phyloP scores from a whole-genome alignment of 2,113 vertebrate genomes.

The Percopsis transmontana region DNA sequence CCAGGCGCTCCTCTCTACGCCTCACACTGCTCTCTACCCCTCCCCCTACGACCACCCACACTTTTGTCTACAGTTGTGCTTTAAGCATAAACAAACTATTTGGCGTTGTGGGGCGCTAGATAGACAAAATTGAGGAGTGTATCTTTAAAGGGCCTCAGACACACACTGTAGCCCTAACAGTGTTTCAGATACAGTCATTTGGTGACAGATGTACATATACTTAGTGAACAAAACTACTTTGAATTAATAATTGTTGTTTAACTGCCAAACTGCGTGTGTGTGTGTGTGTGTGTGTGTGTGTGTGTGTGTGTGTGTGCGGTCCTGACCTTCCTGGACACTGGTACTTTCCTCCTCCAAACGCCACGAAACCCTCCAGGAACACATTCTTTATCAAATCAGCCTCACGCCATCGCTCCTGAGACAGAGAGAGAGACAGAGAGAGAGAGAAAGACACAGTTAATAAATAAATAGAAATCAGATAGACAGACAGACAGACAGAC shows the following conservation, averaged over 20 bases:
- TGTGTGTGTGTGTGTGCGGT: conserved; percentile 14
- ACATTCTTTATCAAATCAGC: conserved; percentile 87
- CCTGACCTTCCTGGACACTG: conserved; percentile 90
- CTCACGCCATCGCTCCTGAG: conserved; percentile 86
- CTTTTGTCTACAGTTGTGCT: no score
- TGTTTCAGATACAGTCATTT: no score
- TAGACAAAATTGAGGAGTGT: no score
- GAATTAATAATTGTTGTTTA: background rate
- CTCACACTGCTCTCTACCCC: no score
- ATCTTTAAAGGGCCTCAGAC: no score
- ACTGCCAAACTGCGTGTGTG: background rate
- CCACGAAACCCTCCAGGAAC: conserved; percentile 86
- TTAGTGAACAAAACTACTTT: background rate
- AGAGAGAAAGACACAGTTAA: background rate
- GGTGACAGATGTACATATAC: no score
- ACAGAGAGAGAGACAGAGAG: background rate
- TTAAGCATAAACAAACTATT: no score
- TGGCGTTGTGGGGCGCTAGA: no score
- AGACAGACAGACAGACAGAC: background rate
- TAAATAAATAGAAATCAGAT: background rate
- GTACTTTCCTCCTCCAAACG: conserved; percentile 84
- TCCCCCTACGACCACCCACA: no score
- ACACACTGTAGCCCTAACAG: no score
- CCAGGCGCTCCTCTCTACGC: no score
- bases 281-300: conserved; percentile 11